Evolutionary conservation across 2,113 vertebrate genomes (phyloP), one percentile per base, ranked within the genome.

Genomic region (Paratilapia polleni): DNA sequence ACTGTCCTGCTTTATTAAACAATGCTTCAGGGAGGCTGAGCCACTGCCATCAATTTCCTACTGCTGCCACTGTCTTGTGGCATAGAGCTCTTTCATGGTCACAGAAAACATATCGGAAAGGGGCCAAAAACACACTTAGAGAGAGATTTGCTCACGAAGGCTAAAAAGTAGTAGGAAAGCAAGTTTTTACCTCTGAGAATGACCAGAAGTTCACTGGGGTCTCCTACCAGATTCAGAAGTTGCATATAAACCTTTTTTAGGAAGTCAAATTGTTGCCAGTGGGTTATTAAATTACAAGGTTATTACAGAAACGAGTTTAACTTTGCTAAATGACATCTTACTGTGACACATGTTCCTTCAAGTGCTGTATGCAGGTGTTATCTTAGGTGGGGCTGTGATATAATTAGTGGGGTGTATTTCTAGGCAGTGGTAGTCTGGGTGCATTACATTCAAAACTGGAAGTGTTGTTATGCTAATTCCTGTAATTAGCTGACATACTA

Each of bases 401-500:
- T 91, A 78, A 94, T 91, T 64, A 90, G 54, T 24, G 22, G 61
- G 59, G 36, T 88, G 78, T 78, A 58, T 87, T 91, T 85, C 60
- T 49, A 68, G 62, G 59, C 73, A 36, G 61, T 81, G 78, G 66
- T 81, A 75, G 47, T 87, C 74, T 82, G 80, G 77, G 61, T 49
- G 60, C 56, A 41, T 84, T 88, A 75, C 66, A 80, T 84, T 85
- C 79, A 79, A 73, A 89, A 89, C 78, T 88, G 82, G 59, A 88
- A 92, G 89, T 81, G 85, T 90, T 92, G 89, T 93, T 87, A 92
- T 91, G 91, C 78, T 90, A 90, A 95, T 95, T 84, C 73, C 73
- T 91, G 80, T 94, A 92, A 94, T 95, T 93, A 94, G 85, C 83
- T 88, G 90, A 88, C 88, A 94, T 82, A 36, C 83, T 93, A 92